Evolutionary conservation across 2,113 vertebrate species (phyloP).

Genomic region (Nothocercus nigrocapillus): DNA sequence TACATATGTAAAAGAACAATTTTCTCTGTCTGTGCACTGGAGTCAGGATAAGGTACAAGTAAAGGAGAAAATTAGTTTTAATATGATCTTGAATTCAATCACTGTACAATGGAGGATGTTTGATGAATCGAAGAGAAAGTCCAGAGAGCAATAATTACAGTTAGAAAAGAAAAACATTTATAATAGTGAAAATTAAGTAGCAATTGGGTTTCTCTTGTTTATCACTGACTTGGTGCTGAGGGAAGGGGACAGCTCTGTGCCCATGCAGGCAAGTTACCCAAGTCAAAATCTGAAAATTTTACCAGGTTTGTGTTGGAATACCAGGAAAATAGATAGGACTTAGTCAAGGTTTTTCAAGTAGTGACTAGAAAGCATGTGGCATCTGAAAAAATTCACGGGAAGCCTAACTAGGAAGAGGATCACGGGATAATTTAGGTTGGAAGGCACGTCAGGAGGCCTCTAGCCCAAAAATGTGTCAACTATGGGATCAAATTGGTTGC

Average conservation of each 20-base stretch:
- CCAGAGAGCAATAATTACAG: background rate
- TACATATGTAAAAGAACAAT: background rate
- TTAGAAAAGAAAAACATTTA: background rate
- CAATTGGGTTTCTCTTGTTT: background rate
- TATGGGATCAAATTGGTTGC: background rate
- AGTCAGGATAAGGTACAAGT: background rate
- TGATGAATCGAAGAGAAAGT: background rate
- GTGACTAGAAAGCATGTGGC: background rate
- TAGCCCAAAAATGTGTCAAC: background rate
- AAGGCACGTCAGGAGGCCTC: background rate
- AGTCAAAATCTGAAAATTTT: background rate
- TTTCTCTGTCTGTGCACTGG: background rate
- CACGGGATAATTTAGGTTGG: background rate
- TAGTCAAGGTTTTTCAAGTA: background rate
- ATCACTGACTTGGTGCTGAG: background rate
- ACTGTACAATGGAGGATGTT: background rate
- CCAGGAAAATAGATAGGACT: background rate
- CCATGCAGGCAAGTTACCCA: background rate
- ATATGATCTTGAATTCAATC: background rate
- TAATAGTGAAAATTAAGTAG: background rate
- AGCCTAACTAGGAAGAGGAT: background rate
- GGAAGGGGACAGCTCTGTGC: background rate
- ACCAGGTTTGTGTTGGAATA: background rate
- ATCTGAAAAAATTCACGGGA: background rate
- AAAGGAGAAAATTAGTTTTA: conserved; percentile 7